A percentile compares a stretch with the other conserved stretches of the same genome.
These are phyloP conservation scores for Stigmatopora argus DNA, from an alignment of 2,113 vertebrate species.

Conservation along the genomic window DNA sequence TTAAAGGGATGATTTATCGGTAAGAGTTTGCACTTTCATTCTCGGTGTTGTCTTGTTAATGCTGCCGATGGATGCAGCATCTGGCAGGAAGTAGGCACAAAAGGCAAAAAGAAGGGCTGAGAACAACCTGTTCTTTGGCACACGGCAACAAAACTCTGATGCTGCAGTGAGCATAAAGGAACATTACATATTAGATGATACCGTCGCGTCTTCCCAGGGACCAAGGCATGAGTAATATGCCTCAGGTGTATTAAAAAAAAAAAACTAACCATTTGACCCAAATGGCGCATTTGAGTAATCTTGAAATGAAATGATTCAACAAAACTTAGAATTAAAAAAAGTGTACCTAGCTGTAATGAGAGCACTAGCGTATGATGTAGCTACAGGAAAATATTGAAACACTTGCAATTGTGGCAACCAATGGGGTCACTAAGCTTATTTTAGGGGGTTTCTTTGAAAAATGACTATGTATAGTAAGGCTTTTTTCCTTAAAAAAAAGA, in stretches of 20 bases:
- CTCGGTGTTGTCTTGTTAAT: slow-evolving; percentile 65
- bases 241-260: background rate
- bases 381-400: no score
- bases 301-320: background rate
- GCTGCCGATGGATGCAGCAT: slow-evolving; percentile 58
- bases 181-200: slow-evolving; percentile 21
- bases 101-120: slow-evolving; percentile 46
- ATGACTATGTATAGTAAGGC: no score
- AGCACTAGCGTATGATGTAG: no score
- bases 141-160: slow-evolving; percentile 53
- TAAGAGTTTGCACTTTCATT: slow-evolving; percentile 63
- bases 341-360: background rate
- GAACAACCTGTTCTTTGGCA: slow-evolving; percentile 62
- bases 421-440: no score
- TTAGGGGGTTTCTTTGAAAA: no score
- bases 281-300: background rate
- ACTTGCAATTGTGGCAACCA: no score
- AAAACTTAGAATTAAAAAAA: background rate
- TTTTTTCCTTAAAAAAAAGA: no score
- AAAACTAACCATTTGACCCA: background rate
- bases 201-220: slow-evolving; percentile 2
- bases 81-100: slow-evolving; percentile 66
- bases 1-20: slow-evolving; percentile 66
- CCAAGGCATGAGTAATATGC: background rate
- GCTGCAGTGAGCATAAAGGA: slow-evolving; percentile 17